phyloP scores from a whole-genome alignment of 2,888 invertebrate species.

The Leucozona laternaria region DNA sequence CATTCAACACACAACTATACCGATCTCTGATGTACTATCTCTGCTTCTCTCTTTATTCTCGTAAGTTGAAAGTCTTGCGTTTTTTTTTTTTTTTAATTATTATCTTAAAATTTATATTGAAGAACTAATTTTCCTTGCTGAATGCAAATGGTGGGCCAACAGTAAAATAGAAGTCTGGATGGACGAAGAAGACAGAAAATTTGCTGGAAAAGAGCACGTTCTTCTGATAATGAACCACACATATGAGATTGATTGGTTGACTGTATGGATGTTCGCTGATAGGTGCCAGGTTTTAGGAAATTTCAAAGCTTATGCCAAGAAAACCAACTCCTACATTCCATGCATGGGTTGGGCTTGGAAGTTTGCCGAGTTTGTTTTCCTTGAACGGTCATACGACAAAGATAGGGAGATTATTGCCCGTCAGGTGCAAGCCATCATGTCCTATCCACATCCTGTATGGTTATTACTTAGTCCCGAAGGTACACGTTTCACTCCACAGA shows the following conservation, averaged over 20 bases:
- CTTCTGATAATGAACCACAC: slow-evolving; percentile 97
- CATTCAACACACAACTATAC: slow-evolving; percentile 91
- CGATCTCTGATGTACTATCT: slow-evolving; percentile 95
- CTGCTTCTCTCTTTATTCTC: slow-evolving; percentile 93
- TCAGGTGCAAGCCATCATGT: slow-evolving; percentile 92
- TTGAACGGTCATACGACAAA: slow-evolving; percentile 95
- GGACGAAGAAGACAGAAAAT: slow-evolving; percentile 91
- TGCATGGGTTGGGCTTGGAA: slow-evolving; percentile 98
- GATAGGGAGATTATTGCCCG: slow-evolving; percentile 92
- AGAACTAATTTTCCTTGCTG: slow-evolving; percentile 96
- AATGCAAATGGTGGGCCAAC: slow-evolving; percentile 98
- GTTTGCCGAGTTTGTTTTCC: slow-evolving; percentile 96
- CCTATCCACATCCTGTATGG: slow-evolving; percentile 96
- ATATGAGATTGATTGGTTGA: slow-evolving; percentile 98
- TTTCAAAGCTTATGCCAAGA: slow-evolving; percentile 97
- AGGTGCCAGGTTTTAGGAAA: slow-evolving; percentile 93
- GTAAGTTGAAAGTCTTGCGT: slow-evolving; percentile 87
- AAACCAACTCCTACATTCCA: slow-evolving; percentile 94
- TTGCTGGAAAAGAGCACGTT: slow-evolving; percentile 94
- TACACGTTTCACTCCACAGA: slow-evolving; percentile 94
- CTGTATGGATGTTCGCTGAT: slow-evolving; percentile 96
- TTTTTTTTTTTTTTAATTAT: not conserved
- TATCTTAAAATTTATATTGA: slow-evolving; percentile 76
- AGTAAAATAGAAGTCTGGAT: slow-evolving; percentile 89
- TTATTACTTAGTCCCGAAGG: slow-evolving; percentile 96